phyloP scores from a whole-genome alignment of 2,113 vertebrate species.

The Marmota flaviventris region DNA sequence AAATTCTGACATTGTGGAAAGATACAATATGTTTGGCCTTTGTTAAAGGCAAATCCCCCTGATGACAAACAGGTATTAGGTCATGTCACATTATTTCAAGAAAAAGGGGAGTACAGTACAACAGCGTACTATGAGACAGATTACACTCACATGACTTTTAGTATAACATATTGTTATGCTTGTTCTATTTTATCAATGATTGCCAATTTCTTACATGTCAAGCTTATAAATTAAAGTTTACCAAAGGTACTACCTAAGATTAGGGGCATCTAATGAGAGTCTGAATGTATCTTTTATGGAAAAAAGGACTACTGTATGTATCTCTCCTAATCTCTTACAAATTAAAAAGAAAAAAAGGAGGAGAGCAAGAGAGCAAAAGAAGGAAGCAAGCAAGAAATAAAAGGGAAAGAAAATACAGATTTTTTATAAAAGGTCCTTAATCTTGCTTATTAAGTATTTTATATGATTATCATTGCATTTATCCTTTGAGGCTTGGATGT shows the following conservation, averaged over 20 bases:
- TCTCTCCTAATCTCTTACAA: neutral
- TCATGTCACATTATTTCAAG: neutral
- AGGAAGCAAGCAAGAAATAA: accelerated
- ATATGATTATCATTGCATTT: neutral
- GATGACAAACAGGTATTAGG: neutral
- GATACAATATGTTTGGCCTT: no score
- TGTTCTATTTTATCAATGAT: neutral
- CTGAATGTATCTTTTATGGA: neutral
- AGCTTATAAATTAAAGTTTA: neutral
- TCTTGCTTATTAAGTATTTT: neutral
- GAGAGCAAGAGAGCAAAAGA: neutral
- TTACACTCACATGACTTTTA: neutral
- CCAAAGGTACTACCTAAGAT: neutral
- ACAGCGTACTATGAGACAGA: neutral
- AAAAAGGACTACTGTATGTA: neutral
- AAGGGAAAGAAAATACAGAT: neutral
- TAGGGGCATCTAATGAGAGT: neutral
- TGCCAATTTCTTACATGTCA: neutral
- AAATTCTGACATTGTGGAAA: no score
- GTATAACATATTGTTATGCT: neutral
- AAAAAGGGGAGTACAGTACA: no score
- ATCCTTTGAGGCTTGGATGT: neutral
- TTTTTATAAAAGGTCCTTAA: neutral
- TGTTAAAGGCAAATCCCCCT: no score
- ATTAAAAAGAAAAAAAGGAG: neutral